phyloP scores from a whole-genome alignment of 2,888 invertebrate genomes.

The Amitus sp. region DNA sequence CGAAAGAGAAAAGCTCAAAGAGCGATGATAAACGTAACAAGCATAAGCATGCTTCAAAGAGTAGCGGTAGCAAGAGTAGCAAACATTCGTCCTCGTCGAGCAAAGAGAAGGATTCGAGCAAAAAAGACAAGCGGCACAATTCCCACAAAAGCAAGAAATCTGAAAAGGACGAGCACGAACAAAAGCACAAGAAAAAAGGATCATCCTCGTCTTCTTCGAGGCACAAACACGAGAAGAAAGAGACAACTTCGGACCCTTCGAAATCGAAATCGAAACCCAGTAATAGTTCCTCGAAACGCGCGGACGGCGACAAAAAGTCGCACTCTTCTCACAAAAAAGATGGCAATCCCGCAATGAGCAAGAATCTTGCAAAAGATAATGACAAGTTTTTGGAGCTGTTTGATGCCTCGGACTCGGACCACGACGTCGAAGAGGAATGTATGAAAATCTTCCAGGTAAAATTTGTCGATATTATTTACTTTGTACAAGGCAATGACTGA shows the following conservation, averaged over 20 bases:
- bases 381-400: slow-evolving; percentile 58
- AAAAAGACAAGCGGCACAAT: slow-evolving; percentile 45
- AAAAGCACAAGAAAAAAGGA: slow-evolving; percentile 42
- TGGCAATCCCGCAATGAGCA: slow-evolving; percentile 41
- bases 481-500: neutral
- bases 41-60: slow-evolving; percentile 43
- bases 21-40: slow-evolving; percentile 63
- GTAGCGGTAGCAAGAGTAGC: slow-evolving; percentile 41
- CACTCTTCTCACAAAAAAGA: slow-evolving; percentile 45
- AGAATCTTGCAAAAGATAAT: neutral
- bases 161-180: slow-evolving; percentile 30
- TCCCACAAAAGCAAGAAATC: slow-evolving; percentile 49
- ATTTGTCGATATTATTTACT: too few species aligned
- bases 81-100: slow-evolving; percentile 46
- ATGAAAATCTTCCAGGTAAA: slow-evolving; percentile 84
- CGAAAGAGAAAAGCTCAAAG: slow-evolving; percentile 29
- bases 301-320: slow-evolving; percentile 47
- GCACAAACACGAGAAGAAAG: slow-evolving; percentile 25
- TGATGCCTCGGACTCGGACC: slow-evolving; percentile 70
- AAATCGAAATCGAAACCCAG: slow-evolving; percentile 18
- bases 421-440: slow-evolving; percentile 83
- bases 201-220: slow-evolving; percentile 18
- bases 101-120: slow-evolving; percentile 38
- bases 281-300: slow-evolving; percentile 45
- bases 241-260: slow-evolving; percentile 23